Base-by-base conservation (phyloP, 1,140 invertebrate species). In the Conus betulinus region DNA sequence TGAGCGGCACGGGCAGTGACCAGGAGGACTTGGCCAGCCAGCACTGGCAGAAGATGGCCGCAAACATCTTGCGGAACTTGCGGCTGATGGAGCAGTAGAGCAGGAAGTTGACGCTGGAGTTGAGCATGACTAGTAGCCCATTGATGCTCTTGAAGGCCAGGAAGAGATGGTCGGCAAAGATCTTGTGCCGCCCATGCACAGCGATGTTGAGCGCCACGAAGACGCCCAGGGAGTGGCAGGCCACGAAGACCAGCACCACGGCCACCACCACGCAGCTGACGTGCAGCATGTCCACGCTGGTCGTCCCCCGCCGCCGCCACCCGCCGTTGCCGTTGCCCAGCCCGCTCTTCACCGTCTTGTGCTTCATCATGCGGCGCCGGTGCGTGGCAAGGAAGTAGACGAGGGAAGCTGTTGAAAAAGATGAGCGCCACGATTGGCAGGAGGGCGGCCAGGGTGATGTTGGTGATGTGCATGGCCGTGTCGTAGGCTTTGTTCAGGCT, bases 71-170 rank as follows among this genome's bases (percentile, higher is more conserved):
- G 71, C 98, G 98, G 95, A 99, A 99, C 94, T 99, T 99, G 93
- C 98, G 97, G 1, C 98, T 98, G 94, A 99, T 99, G 78, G 98
- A 98, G 84, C 98, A 98, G 95, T 99, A 99, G 90, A 99, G 99
- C 82, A 99, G 97, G 94, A 99, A 99, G 95, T 99, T 99, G 79
- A 99, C 97, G 91, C 98, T 98, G 91, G 98, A 98, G 95, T 99
- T 99, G 92, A 99, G 97, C 63, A 98, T 99, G 23, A 99, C 98
- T 52, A 99, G 96, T 8, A 99, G 96, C 94, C 99, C 99, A 91
- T 97, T 93, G n/a, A 93, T 84, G 79, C 89, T 79, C 53, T 90
- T 91, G 10, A 93, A 84, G 51, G 87, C 81, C 25, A 71, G 3
- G 53, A 81, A 90, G 8, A 88, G 74, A 82, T 87, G 89, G 67